Evolutionary conservation across 2,113 vertebrate genomes (phyloP).

Genomic region (Chionis minor): DNA sequence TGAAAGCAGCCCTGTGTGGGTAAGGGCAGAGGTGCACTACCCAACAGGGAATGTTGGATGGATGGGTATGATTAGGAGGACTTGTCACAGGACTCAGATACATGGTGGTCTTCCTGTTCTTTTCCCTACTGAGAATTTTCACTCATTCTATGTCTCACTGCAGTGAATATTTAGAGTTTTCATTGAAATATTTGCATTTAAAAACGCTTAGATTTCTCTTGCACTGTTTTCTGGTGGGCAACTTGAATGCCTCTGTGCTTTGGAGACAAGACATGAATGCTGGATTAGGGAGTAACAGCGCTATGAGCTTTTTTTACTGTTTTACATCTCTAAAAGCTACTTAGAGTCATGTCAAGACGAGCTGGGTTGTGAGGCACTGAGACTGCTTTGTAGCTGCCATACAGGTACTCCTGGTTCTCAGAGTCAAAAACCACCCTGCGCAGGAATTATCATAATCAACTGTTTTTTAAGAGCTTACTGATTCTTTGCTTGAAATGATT

Average conservation of each 20-base stretch:
- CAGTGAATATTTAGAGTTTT: neutral
- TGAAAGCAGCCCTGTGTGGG: neutral
- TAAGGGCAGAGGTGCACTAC: neutral
- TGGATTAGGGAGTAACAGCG: neutral
- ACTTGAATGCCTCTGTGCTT: neutral
- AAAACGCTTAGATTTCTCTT: neutral
- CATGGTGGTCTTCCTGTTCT: neutral
- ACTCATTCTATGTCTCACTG: neutral
- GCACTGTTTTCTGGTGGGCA: neutral
- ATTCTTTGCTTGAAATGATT: neutral
- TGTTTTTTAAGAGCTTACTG: neutral
- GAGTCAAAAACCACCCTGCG: neutral
- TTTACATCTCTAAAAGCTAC: neutral
- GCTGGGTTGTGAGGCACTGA: neutral
- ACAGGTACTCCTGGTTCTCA: neutral
- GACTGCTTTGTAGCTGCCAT: neutral
- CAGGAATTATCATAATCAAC: neutral
- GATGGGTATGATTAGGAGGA: neutral
- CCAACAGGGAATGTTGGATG: neutral
- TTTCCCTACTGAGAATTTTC: neutral
- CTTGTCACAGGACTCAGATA: neutral
- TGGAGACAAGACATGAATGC: neutral
- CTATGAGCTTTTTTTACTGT: neutral
- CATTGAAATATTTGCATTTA: neutral
- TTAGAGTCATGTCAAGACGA: neutral